These are phyloP conservation scores for Argyresthia albistria DNA, from an alignment of 2,888 invertebrate species.

Conservation along the genomic window DNA sequence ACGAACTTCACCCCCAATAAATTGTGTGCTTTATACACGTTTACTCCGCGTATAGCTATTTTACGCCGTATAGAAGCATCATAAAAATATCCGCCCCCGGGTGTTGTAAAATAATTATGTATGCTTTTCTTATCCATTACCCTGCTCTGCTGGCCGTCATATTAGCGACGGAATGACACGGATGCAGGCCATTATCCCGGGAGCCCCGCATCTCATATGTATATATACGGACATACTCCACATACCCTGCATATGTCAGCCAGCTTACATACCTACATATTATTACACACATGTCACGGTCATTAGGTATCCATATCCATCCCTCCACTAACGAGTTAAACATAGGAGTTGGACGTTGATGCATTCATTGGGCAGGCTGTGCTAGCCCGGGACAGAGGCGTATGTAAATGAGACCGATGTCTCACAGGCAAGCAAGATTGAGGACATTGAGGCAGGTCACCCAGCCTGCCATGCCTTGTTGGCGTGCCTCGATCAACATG, in stretches of 20 bases:
- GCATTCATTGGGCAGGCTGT: not conserved
- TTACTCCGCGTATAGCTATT: too few relatives aligned
- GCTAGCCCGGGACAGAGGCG: not conserved
- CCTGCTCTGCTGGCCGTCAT: too few relatives aligned
- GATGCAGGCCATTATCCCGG: too few relatives aligned
- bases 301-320: not conserved
- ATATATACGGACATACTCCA: too few relatives aligned
- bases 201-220: too few relatives aligned
- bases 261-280: not conserved
- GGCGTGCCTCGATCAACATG: conserved; percentile 12
- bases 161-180: too few relatives aligned
- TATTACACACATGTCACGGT: not conserved
- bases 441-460: not conserved
- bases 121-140: too few relatives aligned
- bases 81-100: too few relatives aligned
- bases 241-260: not conserved
- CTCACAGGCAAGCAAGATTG: not conserved
- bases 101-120: too few relatives aligned
- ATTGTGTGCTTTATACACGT: too few relatives aligned
- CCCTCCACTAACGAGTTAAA: not conserved
- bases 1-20: too few relatives aligned
- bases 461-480: not conserved
- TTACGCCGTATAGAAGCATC: too few relatives aligned
- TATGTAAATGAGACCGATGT: not conserved
- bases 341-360: not conserved